phyloP scores from a whole-genome alignment of 1,140 invertebrate species.

The Saccostrea cuccullata region DNA sequence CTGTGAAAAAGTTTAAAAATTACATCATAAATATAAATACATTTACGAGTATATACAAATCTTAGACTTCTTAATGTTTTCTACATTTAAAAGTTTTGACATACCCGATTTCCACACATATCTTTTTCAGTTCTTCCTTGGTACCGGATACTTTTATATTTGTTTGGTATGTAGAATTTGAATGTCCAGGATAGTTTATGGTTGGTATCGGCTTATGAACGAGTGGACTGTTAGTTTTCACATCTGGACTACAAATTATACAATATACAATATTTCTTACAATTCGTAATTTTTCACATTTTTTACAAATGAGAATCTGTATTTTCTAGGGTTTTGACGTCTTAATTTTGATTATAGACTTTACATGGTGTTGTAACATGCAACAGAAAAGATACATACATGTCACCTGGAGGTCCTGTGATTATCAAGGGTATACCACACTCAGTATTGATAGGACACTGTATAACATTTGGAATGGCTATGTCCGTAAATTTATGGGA shows the following conservation, averaged over 20 bases:
- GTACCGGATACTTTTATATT: not conserved
- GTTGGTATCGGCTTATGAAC: not conserved
- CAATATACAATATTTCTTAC: not conserved
- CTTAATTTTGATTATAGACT: too few relatives aligned
- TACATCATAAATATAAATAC: not conserved
- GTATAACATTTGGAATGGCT: constrained; percentile 30
- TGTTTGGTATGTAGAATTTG: constrained; percentile 14
- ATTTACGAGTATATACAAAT: not conserved
- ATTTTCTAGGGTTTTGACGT: too few relatives aligned
- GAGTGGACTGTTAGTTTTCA: constrained; percentile 8
- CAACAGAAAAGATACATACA: not conserved
- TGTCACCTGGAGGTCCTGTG: not conserved
- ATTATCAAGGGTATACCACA: constrained; percentile 29
- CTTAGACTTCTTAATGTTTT: not conserved
- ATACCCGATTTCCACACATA: not conserved
- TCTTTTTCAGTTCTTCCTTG: not conserved
- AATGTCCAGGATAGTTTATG: not conserved
- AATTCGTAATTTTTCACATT: too few relatives aligned
- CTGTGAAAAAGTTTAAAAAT: not conserved
- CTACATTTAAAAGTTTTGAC: not conserved
- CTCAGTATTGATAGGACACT: not conserved
- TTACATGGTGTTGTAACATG: too few relatives aligned
- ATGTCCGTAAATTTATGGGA: constrained; percentile 25
- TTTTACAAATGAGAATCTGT: too few relatives aligned
- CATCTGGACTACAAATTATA: not conserved